phyloP scores from a whole-genome alignment of 2,113 vertebrate genomes.

The Strigops habroptila region DNA sequence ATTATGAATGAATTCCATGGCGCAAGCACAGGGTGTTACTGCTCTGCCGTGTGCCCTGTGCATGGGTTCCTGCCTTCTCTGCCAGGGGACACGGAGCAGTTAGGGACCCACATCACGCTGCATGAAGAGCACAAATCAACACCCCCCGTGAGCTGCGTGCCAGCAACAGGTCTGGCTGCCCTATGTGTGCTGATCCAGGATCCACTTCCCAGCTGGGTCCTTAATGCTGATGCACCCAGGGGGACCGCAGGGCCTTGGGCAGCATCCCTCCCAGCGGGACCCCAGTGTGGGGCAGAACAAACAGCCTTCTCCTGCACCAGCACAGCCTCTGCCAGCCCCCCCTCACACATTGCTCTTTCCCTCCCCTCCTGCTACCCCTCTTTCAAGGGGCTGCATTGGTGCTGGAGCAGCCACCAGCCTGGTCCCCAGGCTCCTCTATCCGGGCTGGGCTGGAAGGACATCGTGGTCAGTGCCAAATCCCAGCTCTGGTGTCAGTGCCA shows the following conservation, averaged over 20 bases:
- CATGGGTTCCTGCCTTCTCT: neutral
- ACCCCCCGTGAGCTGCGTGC: neutral
- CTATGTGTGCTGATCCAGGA: neutral
- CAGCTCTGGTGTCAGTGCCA: neutral
- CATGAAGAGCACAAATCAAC: neutral
- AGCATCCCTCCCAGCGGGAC: accelerated
- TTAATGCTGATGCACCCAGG: neutral
- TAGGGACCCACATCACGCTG: neutral
- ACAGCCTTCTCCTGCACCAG: neutral
- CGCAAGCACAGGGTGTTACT: neutral
- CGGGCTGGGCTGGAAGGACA: neutral
- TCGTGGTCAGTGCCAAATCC: neutral
- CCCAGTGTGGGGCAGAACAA: neutral
- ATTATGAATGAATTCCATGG: neutral
- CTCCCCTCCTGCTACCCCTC: neutral
- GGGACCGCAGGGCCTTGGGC: neutral
- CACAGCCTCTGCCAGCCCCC: neutral
- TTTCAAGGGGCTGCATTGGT: neutral
- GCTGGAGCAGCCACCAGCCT: neutral
- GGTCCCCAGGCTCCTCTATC: neutral
- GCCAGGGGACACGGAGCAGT: neutral
- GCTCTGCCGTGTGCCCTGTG: neutral
- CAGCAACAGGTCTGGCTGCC: neutral
- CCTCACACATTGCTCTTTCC: neutral
- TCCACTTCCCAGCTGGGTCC: neutral